Evolutionary conservation across 2,888 invertebrate genomes (phyloP), one percentile per base, ranked within the genome.

Genomic region (Drosophila falleni): DNA sequence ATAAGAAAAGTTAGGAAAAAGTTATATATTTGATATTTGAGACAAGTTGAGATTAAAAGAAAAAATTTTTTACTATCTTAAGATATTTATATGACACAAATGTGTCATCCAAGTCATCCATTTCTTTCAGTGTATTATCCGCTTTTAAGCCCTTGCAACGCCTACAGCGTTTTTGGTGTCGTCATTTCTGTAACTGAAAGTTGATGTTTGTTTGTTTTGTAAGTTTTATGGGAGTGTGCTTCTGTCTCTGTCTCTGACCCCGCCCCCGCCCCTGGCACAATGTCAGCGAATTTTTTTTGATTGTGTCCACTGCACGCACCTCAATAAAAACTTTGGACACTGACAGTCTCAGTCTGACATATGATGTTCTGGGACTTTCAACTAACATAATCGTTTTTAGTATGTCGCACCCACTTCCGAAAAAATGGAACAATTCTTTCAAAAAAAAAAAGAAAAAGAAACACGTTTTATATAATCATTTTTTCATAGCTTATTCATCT

Each of bases 121-220:
- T 10, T 35, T 55, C 16, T n/a, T 16, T 16, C 23, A 35, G 47
- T 66, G 62, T 37, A 61, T 9, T 3, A 16, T 2, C 3, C 47
- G 0, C 13, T 41, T 11, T 44, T 6, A 9, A n/a, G 31, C 26
- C 26, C 26, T 10, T 11, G n/a, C 16, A 15, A n/a, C 44, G 33
- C 44, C 61, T 31, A 54, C 47, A n/a, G 10, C 10, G n/a, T 5
- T 39, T 4, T 51, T 37, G 66, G 74, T 87, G 79, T 55, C 63
- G 64, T 55, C 80, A 67, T 74, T 42, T 69, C 64, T 71, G 61
- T 61, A 70, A 59, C 69, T 70, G 51, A 73, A 77, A 84, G 64
- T 69, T 64, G 47, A 46, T 77, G 60, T 61, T 37, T 77, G 60
- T 61, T 37, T 60, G 51, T 54, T 50, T 61, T 37, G 50, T 59